These are phyloP conservation scores for Podarcis muralis DNA, from an alignment of 2,113 vertebrate genomes.

Conservation along the genomic window DNA sequence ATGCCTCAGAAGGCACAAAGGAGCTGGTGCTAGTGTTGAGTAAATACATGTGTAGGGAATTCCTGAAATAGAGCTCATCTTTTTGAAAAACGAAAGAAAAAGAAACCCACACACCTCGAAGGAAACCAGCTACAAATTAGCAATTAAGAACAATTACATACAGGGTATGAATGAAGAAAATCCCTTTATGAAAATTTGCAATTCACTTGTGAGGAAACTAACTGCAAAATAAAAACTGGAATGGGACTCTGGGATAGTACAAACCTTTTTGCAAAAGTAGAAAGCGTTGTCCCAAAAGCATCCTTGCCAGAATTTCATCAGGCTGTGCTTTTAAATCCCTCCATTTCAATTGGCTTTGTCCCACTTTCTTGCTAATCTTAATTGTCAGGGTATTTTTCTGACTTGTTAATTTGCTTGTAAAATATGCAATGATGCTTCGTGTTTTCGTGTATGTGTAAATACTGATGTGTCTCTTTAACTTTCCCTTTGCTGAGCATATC, in stretches of 20 bases:
- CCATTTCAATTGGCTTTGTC: background rate
- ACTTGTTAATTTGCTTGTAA: background rate
- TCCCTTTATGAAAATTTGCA: background rate
- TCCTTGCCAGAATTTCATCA: background rate
- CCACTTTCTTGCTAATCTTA: background rate
- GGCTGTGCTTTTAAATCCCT: background rate
- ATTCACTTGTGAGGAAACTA: background rate
- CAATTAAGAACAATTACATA: background rate
- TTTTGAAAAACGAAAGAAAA: background rate
- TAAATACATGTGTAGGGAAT: background rate
- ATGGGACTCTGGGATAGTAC: background rate
- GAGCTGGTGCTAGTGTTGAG: conserved; percentile 8
- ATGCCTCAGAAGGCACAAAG: conserved; percentile 33
- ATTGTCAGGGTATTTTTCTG: background rate
- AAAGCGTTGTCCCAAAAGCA: background rate
- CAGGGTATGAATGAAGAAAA: conserved; percentile 16
- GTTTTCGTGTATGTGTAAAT: background rate
- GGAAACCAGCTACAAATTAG: background rate
- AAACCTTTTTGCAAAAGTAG: background rate
- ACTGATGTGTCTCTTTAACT: background rate
- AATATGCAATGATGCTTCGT: background rate
- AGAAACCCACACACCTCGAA: background rate
- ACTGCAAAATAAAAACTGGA: background rate
- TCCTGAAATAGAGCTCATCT: background rate
- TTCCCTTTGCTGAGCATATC: background rate